Evolutionary conservation across 2,888 invertebrate genomes (phyloP).

Genomic region (Tiliacea aurago): DNA sequence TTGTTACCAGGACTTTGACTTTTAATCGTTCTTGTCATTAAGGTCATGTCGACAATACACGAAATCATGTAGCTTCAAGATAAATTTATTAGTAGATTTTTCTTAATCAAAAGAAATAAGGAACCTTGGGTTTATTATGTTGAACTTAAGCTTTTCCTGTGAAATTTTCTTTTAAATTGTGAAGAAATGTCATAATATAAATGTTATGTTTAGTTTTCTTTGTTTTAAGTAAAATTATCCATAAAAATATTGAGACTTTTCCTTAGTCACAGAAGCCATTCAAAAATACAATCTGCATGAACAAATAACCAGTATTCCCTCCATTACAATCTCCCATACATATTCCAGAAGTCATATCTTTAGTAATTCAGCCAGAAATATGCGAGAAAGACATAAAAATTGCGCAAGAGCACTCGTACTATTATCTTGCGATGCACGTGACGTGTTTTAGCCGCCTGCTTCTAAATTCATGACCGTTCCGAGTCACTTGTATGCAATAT

Average conservation of each 20-base stretch:
- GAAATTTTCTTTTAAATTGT: background rate
- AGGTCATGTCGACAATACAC: background rate
- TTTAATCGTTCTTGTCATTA: constrained; percentile 35
- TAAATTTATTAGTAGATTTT: background rate
- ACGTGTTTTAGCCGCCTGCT: constrained; percentile 66
- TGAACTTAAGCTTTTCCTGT: background rate
- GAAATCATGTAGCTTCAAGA: background rate
- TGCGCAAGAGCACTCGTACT: constrained; percentile 61
- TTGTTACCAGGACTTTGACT: background rate
- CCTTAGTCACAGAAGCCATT: background rate
- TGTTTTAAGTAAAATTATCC: no score
- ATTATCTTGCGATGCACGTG: constrained; percentile 68
- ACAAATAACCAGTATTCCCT: background rate
- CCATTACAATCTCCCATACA: constrained; percentile 46
- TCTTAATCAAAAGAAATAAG: background rate
- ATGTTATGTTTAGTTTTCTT: no score
- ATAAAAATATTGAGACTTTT: background rate
- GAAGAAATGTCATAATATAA: no score
- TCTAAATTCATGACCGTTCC: constrained; percentile 69
- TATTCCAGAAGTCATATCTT: constrained; percentile 41
- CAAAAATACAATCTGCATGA: background rate
- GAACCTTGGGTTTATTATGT: background rate
- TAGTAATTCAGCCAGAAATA: constrained; percentile 53
- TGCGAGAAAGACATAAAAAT: constrained; percentile 61
- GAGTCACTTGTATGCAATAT: constrained; percentile 61